A percentile compares a stretch with the other conserved stretches of the same genome.
phyloP scores from a whole-genome alignment of 1,140 invertebrate species.

The Bathynomus jamesi region DNA sequence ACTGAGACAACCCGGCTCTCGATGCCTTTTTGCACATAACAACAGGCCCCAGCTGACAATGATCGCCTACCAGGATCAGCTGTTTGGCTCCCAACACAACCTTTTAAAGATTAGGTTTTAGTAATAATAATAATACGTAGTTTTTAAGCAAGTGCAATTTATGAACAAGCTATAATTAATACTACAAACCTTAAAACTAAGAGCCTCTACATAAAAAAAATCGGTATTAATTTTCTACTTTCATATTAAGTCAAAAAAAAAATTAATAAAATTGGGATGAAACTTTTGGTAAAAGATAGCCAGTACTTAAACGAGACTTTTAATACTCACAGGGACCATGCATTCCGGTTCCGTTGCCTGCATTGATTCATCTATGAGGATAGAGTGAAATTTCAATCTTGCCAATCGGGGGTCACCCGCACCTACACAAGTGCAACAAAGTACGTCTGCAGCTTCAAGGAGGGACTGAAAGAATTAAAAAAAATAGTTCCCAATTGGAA shows the following conservation, averaged over 20 bases:
- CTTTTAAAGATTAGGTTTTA: conserved; percentile 5
- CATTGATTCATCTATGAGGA: conserved; percentile 93
- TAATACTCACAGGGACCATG: conserved; percentile 81
- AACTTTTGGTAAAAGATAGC: no score
- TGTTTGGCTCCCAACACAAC: conserved; percentile 83
- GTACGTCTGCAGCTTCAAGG: conserved; percentile 92
- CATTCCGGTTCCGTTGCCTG: conserved; percentile 96
- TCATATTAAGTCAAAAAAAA: no score
- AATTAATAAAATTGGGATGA: no score
- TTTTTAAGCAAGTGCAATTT: no score
- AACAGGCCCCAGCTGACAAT: conserved; percentile 96
- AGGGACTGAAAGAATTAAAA: conserved; percentile 44
- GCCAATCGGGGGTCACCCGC: conserved; percentile 89
- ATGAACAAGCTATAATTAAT: no score
- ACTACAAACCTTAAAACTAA: no score
- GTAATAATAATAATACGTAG: background rate
- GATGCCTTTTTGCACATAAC: conserved; percentile 99
- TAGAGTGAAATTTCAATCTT: conserved; percentile 90
- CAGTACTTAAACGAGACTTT: no score
- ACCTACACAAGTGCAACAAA: conserved; percentile 98
- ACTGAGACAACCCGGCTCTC: conserved; percentile 91
- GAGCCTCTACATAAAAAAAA: no score
- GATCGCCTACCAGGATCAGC: conserved; percentile 70
- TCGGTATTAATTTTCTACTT: no score
- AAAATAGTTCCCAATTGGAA: background rate